Base-by-base conservation (phyloP, 2,888 invertebrate species). In the Cephus sareptanus region DNA sequence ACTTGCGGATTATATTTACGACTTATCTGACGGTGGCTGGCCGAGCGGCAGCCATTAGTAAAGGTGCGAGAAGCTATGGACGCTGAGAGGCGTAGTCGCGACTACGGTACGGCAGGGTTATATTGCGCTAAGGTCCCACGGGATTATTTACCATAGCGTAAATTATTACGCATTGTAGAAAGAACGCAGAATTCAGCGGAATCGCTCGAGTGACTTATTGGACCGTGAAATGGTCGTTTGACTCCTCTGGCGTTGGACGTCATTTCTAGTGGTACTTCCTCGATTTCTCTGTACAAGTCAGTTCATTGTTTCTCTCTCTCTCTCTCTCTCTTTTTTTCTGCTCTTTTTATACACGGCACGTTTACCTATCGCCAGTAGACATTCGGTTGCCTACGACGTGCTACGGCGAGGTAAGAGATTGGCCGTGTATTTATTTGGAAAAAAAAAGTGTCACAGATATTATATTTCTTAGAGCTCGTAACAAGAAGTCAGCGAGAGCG, bases 1-100 rank as follows among this genome's bases (percentile, higher is more conserved):
- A 85, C 81, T 80, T 76, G 79, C 84, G 83, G 79, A 86, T 87
- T 85, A 82, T 83, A 87, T 85, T 87, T 85, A 87, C 83, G 83
- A 86, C 81, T 86, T 85, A 84, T 87, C 83, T 81, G 84, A 82
- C 83, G 81, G 78, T 75, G 76, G 81, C 73, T 78, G 30, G 34
- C 74, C 33, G 34, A 75, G 84, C 77, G 80, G 78, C 77, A 77
- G 80, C 83, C 81, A 86, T 87, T 85, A 85, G 81, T 81, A 31
- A 35, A 78, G 79, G 77, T 76, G 76, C 79, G 79, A 78, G 33
- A n/a, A 71, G 71, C 33, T 71, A 71, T 34, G 33, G 71, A 71
- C 71, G 31, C 2, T 9, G 13, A 34, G 13, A 71, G 56, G 56
- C 71, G 71, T 71, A 71, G 71, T 34, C 31, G 35, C 35, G 31